These are phyloP conservation scores for Rhaphigaster nebulosa DNA, from an alignment of 2,888 invertebrate genomes.

Conservation along the genomic window DNA sequence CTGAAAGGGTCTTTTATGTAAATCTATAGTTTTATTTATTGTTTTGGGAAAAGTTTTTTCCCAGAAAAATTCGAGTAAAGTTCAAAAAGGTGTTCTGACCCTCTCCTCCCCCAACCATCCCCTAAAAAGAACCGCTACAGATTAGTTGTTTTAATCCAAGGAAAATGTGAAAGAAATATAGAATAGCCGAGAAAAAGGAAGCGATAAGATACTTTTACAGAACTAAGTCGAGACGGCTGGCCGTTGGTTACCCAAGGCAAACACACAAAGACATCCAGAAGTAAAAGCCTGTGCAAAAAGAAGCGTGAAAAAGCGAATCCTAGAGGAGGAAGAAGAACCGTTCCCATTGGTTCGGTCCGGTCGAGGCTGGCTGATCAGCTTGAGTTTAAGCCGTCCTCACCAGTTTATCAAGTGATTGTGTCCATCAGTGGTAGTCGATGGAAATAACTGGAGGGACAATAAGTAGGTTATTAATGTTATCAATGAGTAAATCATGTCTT, in stretches of 20 bases:
- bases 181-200: neutral
- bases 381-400: neutral
- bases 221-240: neutral
- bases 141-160: neutral
- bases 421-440: neutral
- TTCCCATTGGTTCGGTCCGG: constrained; percentile 12
- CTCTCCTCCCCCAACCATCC: too few relatives aligned
- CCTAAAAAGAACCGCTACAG: too few relatives aligned
- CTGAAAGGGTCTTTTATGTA: too few relatives aligned
- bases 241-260: constrained; percentile 20
- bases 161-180: neutral
- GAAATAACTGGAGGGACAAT: neutral
- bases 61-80: too few relatives aligned
- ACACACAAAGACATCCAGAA: constrained; percentile 28
- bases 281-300: constrained; percentile 18
- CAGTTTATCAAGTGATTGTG: neutral
- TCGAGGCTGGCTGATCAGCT: constrained; percentile 13
- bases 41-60: too few relatives aligned
- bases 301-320: constrained; percentile 21
- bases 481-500: too few relatives aligned
- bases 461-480: too few relatives aligned
- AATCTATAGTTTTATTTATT: too few relatives aligned
- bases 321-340: constrained; percentile 3
- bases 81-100: too few relatives aligned
- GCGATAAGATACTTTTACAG: neutral